Base-by-base conservation (phyloP, 1,140 invertebrate species). In the Capitella teleta region DNA sequence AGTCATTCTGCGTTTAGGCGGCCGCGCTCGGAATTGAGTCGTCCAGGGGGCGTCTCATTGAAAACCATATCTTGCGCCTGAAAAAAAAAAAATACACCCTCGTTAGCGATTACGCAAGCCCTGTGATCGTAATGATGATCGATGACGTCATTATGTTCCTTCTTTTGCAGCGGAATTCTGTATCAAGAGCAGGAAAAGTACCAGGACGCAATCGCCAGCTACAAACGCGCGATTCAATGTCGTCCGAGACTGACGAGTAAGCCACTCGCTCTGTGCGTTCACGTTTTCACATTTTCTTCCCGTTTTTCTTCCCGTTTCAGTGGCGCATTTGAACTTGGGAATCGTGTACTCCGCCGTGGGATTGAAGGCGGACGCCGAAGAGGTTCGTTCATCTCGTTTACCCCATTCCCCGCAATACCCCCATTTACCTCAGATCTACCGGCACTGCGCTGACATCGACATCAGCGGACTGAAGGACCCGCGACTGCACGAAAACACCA, bases 311-410 rank as follows among this genome's bases (percentile, higher is more conserved):
- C 21, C 28, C 5, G 8, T 80, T 81, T 23, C 79, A 94, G 90
- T 94, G 79, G 93, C 92, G 34, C 89, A 96, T 73, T 80, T 96
- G 50, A 96, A 95, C 66, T 77, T 95, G 59, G 93, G 89, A 1
- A 82, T 89, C 53, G 83, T 90, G 21, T 76, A 92, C 53, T 83
- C 86, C 55, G 79, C 85, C 6, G 76, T 86, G 42, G 89, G 88
- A 10, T 76, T 84, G 40, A 80, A 82, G 55, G 78, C 83, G 41
- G 87, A 93, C 63, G 92, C 91, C 10, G 83, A 83, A 28, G 79
- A 83, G 55, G 82, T 72, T 55, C 56, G 57, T n/a, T n/a, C n/a
- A n/a, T n/a, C n/a, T n/a, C n/a, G n/a, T n/a, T n/a, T n/a, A n/a
- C n/a, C n/a, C n/a, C n/a, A n/a, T n/a, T n/a, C n/a, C n/a, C n/a